Percentiles rank a stretch among this genome's conserved stretches.
Evolutionary conservation across 2,888 invertebrate species (phyloP).

Genomic region (Brachylomia viminalis): DNA sequence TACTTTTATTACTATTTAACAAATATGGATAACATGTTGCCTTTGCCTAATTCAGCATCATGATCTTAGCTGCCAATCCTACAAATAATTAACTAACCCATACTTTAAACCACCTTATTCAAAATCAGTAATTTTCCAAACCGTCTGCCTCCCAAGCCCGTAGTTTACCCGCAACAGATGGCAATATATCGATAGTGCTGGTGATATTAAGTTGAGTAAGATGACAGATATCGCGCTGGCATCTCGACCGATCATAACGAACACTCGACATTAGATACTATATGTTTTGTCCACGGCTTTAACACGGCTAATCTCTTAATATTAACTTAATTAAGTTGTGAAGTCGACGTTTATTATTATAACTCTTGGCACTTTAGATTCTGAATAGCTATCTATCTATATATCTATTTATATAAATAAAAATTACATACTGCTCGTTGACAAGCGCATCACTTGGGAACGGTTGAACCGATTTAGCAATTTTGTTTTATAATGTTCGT

Average conservation of each 20-base stretch:
- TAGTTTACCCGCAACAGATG: slow-evolving; percentile 71
- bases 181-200: slow-evolving; percentile 82
- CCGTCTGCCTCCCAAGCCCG: slow-evolving; percentile 12
- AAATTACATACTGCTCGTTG: neutral
- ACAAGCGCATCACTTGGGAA: neutral
- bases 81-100: too few species aligned
- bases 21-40: neutral
- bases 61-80: neutral
- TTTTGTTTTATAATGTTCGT: too few species aligned
- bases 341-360: slow-evolving; percentile 20
- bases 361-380: slow-evolving; percentile 22
- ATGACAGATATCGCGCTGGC: slow-evolving; percentile 74
- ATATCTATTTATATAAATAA: neutral
- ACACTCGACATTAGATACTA: slow-evolving; percentile 43
- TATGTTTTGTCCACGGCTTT: slow-evolving; percentile 62
- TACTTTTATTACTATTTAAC: neutral
- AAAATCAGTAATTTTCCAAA: slow-evolving; percentile 40
- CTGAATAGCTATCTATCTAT: neutral
- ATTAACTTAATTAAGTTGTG: slow-evolving; percentile 53
- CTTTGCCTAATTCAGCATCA: neutral
- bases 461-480: neutral
- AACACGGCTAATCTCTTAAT: slow-evolving; percentile 58
- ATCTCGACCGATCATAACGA: slow-evolving; percentile 68
- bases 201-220: slow-evolving; percentile 87
- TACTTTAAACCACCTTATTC: neutral